Evolutionary conservation across 2,888 invertebrate genomes (phyloP).

Genomic region (Andrena bucephala): DNA sequence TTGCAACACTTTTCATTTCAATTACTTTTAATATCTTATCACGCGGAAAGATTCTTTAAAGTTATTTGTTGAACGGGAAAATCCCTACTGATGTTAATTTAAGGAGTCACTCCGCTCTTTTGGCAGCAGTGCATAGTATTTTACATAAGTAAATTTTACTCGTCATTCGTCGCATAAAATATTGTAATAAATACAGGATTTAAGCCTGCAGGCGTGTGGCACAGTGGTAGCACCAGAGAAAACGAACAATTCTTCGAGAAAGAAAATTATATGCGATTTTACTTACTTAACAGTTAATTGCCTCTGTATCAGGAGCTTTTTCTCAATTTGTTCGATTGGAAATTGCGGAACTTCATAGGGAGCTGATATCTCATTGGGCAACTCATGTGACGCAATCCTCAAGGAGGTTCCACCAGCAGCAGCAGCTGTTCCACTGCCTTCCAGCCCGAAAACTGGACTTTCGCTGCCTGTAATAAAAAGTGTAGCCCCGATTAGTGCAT

Average conservation of each 20-base stretch:
- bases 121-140: no score
- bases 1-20: no score
- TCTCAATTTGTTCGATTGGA: conserved; percentile 98
- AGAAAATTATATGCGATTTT: background rate
- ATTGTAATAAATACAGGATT: background rate
- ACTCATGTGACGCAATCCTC: conserved; percentile 86
- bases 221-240: no score
- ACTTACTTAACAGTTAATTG: conserved; percentile 95
- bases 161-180: no score
- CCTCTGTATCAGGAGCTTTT: conserved; percentile 94
- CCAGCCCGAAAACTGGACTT: conserved; percentile 88
- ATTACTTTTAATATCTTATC: no score
- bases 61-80: no score
- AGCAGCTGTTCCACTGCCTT: conserved; percentile 79
- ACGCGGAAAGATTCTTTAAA: no score
- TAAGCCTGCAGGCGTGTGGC: background rate
- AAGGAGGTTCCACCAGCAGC: conserved; percentile 83
- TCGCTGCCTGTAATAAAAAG: conserved; percentile 88
- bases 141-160: no score
- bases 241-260: background rate
- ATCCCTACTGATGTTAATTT: no score
- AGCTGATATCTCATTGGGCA: conserved; percentile 95
- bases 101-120: no score
- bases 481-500: conserved; percentile 2
- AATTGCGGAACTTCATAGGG: conserved; percentile 99